Base-by-base conservation (phyloP, 2,797 vertebrate species). In the Lacerta agilis region DNA sequence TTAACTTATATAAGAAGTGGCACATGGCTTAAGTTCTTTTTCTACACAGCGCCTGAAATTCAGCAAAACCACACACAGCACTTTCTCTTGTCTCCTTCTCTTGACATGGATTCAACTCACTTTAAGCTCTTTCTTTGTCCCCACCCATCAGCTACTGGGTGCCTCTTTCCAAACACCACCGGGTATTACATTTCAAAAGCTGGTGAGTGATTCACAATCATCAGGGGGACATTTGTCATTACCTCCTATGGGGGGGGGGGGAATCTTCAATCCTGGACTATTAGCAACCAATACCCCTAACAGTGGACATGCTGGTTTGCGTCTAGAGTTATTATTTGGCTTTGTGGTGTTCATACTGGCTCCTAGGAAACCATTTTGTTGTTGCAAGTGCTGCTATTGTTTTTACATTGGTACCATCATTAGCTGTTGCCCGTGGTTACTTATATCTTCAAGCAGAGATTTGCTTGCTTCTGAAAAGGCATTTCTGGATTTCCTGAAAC, bases 341-440 rank as follows among this genome's bases (percentile, higher is more conserved):
- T 80, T 38, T 81, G 38, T 73, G 61, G 67, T 80, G 78, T 71
- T 66, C 36, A 29, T 72, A 66, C 77, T 43, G 69, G 49, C 20
- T 84, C 67, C 83, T 80, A 84, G 82, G 76, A 85, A 88, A 88
- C 67, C 55, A 85, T 79, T 85, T 84, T 83, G 80, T 41, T 83
- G 33, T 29, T 58, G 73, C 27, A 83, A 81, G 73, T 88, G 77
- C n/a, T 75, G 81, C 49, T 29, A 78, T 67, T 83, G 77, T 55
- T 71, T 83, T 73, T 83, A 72, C 9, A 64, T 58, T 78, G 72
- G 64, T 82, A 72, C 84, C 66, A 82, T 89, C 79, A 86, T 89
- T 86, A 82, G 67, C 64, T 86, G 75, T 86, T 86, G 88, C 79
- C 73, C n/a, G 71, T 83, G 84, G 79, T 86, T 89, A 89, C 88